Percentiles rank a stretch among this genome's conserved stretches.
These are phyloP conservation scores for Numenius phaeopus DNA, from an alignment of 2,797 vertebrate genomes.

Conservation along the genomic window DNA sequence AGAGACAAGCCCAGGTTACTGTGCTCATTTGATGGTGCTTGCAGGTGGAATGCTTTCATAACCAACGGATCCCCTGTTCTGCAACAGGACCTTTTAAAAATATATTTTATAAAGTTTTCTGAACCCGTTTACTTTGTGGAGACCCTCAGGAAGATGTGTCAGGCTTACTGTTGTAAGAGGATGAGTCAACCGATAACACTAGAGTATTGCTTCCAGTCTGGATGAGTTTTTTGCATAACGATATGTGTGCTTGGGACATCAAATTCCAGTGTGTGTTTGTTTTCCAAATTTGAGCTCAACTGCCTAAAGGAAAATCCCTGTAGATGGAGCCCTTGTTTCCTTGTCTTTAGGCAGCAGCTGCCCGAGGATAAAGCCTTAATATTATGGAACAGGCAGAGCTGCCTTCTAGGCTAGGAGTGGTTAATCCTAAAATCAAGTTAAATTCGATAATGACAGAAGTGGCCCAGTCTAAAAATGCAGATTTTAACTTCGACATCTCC, in stretches of 20 bases:
- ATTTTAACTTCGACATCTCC: not conserved
- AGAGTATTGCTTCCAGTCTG: not conserved
- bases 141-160: not conserved
- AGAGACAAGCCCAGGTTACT: not conserved
- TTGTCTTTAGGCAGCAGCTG: not conserved
- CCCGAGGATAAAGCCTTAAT: not conserved
- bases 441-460: not conserved
- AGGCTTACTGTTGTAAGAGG: not conserved
- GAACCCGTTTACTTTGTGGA: not conserved
- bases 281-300: not conserved
- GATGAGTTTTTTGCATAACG: not conserved
- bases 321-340: not conserved
- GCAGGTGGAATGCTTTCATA: fast-evolving
- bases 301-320: not conserved
- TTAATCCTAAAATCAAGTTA: conserved; percentile 12
- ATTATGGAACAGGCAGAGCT: not conserved
- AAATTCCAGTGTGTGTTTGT: not conserved
- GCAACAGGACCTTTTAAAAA: not conserved
- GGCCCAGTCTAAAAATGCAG: not conserved
- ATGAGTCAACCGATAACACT: not conserved
- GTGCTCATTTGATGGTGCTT: too few relatives aligned
- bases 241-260: not conserved
- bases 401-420: not conserved
- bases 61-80: not conserved
- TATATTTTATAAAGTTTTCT: fast-evolving